A percentile compares a stretch with the other conserved stretches of the same genome.
Conservation (phyloP, 2,797 vertebrate species). For the Tachyglossus aculeatus region DNA sequence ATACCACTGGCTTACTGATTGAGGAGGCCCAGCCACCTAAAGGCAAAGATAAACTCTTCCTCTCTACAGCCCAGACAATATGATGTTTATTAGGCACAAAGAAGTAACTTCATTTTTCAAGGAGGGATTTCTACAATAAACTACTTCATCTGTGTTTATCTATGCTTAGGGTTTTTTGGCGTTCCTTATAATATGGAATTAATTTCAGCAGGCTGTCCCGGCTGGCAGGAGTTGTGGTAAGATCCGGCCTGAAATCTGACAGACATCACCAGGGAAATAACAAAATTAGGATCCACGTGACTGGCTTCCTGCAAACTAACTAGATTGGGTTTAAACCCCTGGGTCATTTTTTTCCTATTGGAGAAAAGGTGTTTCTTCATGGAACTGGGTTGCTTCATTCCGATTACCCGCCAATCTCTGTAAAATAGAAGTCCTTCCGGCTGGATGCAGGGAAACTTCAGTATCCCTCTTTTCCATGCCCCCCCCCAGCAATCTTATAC, state of each 20-base stretch:
- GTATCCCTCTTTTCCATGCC: too few species aligned
- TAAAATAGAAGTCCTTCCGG: slow-evolving; percentile 26
- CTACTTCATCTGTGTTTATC: slow-evolving; percentile 63
- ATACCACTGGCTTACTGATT: slow-evolving; percentile 46
- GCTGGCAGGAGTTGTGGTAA: slow-evolving; percentile 13
- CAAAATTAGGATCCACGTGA: not conserved
- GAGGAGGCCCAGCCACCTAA: slow-evolving; percentile 33
- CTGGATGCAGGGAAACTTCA: not conserved
- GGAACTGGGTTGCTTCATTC: slow-evolving; percentile 34
- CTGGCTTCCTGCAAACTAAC: slow-evolving; percentile 9
- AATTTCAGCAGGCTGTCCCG: slow-evolving; percentile 49
- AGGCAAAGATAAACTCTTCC: slow-evolving; percentile 39
- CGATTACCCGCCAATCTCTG: slow-evolving; percentile 33
- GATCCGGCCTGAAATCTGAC: slow-evolving; percentile 13
- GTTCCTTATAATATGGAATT: slow-evolving; percentile 52
- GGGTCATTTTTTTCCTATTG: slow-evolving; percentile 10
- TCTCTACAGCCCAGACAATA: slow-evolving; percentile 28
- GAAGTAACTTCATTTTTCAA: slow-evolving; percentile 53
- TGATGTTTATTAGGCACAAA: slow-evolving; percentile 39
- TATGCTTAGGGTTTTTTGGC: slow-evolving; percentile 60
- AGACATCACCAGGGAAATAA: not conserved
- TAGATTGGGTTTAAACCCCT: slow-evolving; percentile 14
- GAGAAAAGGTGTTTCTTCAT: slow-evolving; percentile 15
- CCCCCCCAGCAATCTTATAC: not conserved
- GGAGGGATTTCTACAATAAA: slow-evolving; percentile 52